A percentile compares a stretch with the other conserved stretches of the same genome.
Evolutionary conservation across 2,113 vertebrate genomes (phyloP).

Genomic region (human (Homo sapiens)): DNA sequence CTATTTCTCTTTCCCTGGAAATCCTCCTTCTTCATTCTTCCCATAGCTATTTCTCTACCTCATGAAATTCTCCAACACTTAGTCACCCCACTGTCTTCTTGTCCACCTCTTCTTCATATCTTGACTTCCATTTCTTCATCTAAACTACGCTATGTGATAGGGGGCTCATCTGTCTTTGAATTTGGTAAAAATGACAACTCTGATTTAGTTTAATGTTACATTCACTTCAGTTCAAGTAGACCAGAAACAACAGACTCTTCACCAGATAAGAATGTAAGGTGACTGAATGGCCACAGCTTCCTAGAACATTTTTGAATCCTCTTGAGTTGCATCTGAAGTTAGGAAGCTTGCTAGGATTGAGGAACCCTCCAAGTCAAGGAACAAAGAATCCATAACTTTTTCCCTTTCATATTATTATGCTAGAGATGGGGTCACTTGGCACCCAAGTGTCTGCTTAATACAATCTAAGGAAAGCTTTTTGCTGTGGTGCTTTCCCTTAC

Average conservation of each 20-base stretch:
- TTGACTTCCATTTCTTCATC: background rate
- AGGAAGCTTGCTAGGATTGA: background rate
- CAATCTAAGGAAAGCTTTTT: background rate
- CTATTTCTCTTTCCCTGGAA: background rate
- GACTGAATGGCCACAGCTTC: background rate
- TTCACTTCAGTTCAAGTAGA: background rate
- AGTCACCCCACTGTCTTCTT: background rate
- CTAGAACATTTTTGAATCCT: background rate
- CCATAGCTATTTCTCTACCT: background rate
- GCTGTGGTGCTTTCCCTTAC: background rate
- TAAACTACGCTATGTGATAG: background rate
- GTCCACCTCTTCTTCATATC: background rate
- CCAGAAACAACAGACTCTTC: background rate
- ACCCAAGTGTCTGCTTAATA: background rate
- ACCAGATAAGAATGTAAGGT: background rate
- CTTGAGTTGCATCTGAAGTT: background rate
- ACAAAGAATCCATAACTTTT: background rate
- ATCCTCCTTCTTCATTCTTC: background rate
- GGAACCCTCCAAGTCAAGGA: background rate
- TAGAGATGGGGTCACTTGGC: background rate
- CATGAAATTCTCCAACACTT: background rate
- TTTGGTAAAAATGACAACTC: background rate
- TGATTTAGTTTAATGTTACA: background rate
- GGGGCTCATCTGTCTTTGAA: background rate
- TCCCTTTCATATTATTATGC: background rate